Evolutionary conservation across 2,888 invertebrate genomes (phyloP).

Genomic region (Aethes cnicana): DNA sequence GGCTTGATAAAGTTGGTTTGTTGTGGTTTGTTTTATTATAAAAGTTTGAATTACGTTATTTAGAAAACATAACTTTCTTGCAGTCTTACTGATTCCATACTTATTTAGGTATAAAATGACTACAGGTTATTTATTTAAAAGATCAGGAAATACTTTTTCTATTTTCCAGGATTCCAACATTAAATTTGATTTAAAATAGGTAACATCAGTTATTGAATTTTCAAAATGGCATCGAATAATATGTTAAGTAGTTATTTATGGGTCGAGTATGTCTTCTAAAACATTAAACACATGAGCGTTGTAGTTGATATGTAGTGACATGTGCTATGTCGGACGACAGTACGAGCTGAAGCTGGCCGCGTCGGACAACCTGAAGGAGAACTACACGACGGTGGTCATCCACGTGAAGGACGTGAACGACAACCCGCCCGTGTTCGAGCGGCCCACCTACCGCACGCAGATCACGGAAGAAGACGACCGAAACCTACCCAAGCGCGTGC

Average conservation of each 20-base stretch:
- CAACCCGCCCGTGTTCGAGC: slow-evolving; percentile 97
- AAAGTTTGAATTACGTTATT: slow-evolving; percentile 52
- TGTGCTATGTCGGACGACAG: slow-evolving; percentile 73
- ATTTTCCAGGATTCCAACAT: too few relatives aligned
- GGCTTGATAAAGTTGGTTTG: slow-evolving; percentile 55
- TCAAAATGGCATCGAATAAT: background rate
- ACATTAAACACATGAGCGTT: too few relatives aligned
- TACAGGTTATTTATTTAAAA: too few relatives aligned
- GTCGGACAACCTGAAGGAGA: slow-evolving; percentile 97
- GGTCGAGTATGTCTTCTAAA: too few relatives aligned
- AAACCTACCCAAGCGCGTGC: slow-evolving; percentile 95
- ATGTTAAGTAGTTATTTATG: too few relatives aligned
- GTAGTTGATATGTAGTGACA: background rate
- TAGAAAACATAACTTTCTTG: slow-evolving; percentile 44
- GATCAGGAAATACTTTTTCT: too few relatives aligned
- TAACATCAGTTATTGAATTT: background rate
- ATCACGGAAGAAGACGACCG: slow-evolving; percentile 98
- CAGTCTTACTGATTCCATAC: background rate
- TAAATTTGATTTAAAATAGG: background rate
- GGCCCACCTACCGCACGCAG: slow-evolving; percentile 96
- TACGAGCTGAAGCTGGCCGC: slow-evolving; percentile 97
- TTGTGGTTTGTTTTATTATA: slow-evolving; percentile 39
- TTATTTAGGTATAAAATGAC: too few relatives aligned
- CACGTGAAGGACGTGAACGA: slow-evolving; percentile 99
- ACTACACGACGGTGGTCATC: slow-evolving; percentile 97